Percentiles rank a stretch among this genome's conserved stretches.
Evolutionary conservation across 2,888 invertebrate species (phyloP).

Genomic region (Agrenia bidenticulata): DNA sequence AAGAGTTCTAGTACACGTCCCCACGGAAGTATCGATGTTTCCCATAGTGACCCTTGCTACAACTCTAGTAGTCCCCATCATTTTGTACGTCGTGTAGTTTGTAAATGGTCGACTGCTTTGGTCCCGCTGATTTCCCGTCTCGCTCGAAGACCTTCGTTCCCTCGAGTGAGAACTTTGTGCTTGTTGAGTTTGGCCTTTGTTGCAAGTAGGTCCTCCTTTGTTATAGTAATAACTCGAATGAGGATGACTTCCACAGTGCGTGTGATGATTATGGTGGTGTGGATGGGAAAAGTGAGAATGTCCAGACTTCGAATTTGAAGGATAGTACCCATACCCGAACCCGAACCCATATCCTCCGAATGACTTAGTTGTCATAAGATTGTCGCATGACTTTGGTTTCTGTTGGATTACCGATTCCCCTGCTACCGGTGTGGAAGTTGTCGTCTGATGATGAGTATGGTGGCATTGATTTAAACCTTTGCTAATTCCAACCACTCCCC

Average conservation of each 20-base stretch:
- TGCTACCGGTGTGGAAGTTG: conserved; percentile 1
- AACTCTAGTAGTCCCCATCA: conserved; percentile 14
- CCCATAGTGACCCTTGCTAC: conserved; percentile 18
- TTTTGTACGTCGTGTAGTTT: conserved; percentile 18
- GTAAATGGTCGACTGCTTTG: conserved; percentile 13
- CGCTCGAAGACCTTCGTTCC: neutral
- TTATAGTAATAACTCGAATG: conserved; percentile 47
- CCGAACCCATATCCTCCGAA: conserved; percentile 85
- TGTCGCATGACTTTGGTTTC: conserved; percentile 89
- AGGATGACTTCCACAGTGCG: conserved; percentile 41
- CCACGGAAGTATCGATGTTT: neutral
- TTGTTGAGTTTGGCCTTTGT: neutral
- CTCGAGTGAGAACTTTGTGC: neutral
- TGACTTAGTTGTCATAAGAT: conserved; percentile 74
- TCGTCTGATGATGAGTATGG: conserved; percentile 2
- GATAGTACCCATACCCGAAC: conserved; percentile 66
- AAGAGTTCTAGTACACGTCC: conserved; percentile 39
- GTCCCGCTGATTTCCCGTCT: neutral
- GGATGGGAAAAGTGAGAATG: conserved; percentile 39
- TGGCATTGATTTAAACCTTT: conserved; percentile 55
- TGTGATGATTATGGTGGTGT: conserved; percentile 51
- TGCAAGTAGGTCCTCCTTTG: neutral
- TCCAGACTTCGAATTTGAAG: conserved; percentile 18
- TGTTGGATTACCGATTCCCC: conserved; percentile 57
- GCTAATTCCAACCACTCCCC: conserved; percentile 58